These are phyloP conservation scores for Phodopus roborovskii DNA, from an alignment of 2,113 vertebrate genomes.

Conservation along the genomic window DNA sequence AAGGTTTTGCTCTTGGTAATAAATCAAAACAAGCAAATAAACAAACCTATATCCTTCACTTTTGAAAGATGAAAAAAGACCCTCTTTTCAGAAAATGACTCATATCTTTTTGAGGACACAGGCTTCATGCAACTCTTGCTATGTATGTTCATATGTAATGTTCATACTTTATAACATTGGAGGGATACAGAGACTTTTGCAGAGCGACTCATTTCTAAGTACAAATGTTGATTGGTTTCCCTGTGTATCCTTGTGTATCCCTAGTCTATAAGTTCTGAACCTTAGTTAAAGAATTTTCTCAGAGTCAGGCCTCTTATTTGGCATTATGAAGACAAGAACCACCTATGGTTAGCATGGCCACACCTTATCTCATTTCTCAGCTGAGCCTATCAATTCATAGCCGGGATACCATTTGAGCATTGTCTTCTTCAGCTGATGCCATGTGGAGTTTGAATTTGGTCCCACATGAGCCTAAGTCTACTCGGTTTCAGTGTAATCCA, in stretches of 20 bases:
- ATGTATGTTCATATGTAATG: too few relatives aligned
- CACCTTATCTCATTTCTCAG: not conserved
- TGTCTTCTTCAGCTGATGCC: not conserved
- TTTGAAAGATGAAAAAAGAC: not conserved
- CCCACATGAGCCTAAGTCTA: not conserved
- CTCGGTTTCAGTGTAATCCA: slow-evolving; percentile 4
- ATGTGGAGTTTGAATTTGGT: not conserved
- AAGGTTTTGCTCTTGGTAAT: not conserved
- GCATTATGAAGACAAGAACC: not conserved
- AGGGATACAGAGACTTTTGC: not conserved
- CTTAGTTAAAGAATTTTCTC: not conserved
- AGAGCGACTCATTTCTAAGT: not conserved
- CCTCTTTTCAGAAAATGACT: not conserved
- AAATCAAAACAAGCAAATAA: not conserved
- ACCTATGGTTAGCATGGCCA: not conserved
- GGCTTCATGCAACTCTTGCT: not conserved
- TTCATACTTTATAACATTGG: not conserved
- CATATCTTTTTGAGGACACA: not conserved
- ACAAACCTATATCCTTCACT: not conserved
- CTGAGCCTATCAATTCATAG: not conserved
- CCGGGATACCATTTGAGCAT: not conserved
- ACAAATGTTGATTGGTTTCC: not conserved
- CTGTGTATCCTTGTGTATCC: not conserved
- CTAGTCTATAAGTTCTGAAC: not conserved
- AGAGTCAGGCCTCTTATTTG: not conserved